Evolutionary conservation across 2,113 vertebrate species (phyloP).

Genomic region (Progne subis): DNA sequence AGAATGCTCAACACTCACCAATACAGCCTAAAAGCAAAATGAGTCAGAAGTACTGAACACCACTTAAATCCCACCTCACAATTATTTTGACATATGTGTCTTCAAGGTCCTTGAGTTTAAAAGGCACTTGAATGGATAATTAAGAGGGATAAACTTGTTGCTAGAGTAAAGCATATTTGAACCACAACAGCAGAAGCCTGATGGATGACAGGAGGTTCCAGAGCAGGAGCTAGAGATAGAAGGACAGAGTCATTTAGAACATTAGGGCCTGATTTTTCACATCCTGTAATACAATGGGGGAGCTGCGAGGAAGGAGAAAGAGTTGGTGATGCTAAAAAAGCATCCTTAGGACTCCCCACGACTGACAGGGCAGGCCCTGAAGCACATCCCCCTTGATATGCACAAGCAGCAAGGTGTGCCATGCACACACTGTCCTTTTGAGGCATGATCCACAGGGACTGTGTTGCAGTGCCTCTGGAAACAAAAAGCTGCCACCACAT

Average conservation of each 20-base stretch:
- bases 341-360: background rate
- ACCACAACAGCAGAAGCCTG: rapidly evolving
- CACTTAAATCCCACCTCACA: background rate
- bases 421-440: background rate
- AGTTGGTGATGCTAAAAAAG: background rate
- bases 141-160: background rate
- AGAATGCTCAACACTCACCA: background rate
- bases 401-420: background rate
- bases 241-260: background rate
- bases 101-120: background rate
- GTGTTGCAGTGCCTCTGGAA: background rate
- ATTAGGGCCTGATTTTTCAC: background rate
- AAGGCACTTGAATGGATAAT: background rate
- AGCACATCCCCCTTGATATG: background rate
- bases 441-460: background rate
- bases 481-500: background rate
- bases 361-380: background rate
- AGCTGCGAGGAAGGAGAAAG: background rate
- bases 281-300: background rate
- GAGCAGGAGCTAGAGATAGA: background rate
- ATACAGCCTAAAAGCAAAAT: background rate
- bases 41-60: background rate
- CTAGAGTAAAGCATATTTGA: background rate
- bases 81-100: background rate
- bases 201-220: background rate